These are phyloP conservation scores for Heliconius himera DNA, from an alignment of 1,140 invertebrate genomes.

Conservation along the genomic window DNA sequence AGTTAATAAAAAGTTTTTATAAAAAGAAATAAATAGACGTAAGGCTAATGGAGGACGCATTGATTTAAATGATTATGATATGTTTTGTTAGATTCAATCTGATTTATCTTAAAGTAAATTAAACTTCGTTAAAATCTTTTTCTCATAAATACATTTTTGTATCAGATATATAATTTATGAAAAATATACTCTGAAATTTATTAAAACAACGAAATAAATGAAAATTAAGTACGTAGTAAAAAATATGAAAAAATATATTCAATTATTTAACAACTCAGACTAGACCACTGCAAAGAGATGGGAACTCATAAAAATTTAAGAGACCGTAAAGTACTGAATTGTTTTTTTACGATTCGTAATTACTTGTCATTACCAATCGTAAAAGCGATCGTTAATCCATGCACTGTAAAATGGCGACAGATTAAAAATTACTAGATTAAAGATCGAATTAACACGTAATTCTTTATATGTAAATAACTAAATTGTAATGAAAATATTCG, in stretches of 20 bases:
- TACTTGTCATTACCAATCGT: slow-evolving; percentile 44
- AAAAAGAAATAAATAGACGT: not conserved
- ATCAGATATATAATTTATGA: no score
- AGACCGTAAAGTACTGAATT: slow-evolving; percentile 39
- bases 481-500: no score
- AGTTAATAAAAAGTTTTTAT: not conserved
- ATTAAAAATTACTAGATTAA: slow-evolving; percentile 31
- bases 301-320: slow-evolving; percentile 39
- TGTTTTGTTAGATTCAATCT: not conserved
- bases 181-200: not conserved
- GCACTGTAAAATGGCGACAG: slow-evolving; percentile 29
- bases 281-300: slow-evolving; percentile 35
- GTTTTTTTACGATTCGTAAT: slow-evolving; percentile 44
- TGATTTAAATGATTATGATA: not conserved
- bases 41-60: not conserved
- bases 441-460: not conserved
- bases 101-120: no score
- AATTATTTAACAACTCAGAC: slow-evolving; percentile 32
- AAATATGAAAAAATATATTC: slow-evolving; percentile 21
- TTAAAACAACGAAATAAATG: not conserved
- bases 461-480: not conserved
- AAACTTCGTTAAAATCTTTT: no score
- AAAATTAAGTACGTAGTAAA: not conserved
- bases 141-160: no score
- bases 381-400: slow-evolving; percentile 36